Evolutionary conservation across 2,113 vertebrate species (phyloP).

Genomic region (Apteryx mantelli): DNA sequence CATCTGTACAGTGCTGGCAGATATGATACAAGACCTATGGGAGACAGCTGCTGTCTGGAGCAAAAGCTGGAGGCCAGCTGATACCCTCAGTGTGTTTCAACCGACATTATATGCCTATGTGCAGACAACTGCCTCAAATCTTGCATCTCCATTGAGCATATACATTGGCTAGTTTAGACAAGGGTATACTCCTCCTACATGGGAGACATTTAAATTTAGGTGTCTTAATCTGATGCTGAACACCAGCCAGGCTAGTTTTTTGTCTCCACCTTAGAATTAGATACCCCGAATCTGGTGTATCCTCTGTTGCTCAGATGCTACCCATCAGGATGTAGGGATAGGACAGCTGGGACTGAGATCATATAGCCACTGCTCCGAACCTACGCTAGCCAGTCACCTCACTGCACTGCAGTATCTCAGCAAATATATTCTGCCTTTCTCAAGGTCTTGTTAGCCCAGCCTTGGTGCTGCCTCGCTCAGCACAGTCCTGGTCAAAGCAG

Average conservation of each 20-base stretch:
- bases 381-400: neutral
- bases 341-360: neutral
- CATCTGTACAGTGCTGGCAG: neutral
- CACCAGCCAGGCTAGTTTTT: neutral
- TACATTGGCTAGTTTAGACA: neutral
- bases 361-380: rapidly evolving
- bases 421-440: neutral
- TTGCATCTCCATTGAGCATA: neutral
- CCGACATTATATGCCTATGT: neutral
- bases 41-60: neutral
- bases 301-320: neutral
- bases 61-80: neutral
- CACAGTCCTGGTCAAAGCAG: neutral
- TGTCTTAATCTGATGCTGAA: neutral
- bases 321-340: rapidly evolving
- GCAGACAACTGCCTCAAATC: neutral
- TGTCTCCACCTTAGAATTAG: neutral
- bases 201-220: neutral
- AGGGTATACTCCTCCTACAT: neutral
- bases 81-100: neutral
- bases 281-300: neutral
- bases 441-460: neutral
- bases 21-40: neutral
- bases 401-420: neutral
- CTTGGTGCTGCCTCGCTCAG: neutral